These are phyloP conservation scores for Poecilus cupreus DNA, from an alignment of 2,888 invertebrate species.

Conservation along the genomic window DNA sequence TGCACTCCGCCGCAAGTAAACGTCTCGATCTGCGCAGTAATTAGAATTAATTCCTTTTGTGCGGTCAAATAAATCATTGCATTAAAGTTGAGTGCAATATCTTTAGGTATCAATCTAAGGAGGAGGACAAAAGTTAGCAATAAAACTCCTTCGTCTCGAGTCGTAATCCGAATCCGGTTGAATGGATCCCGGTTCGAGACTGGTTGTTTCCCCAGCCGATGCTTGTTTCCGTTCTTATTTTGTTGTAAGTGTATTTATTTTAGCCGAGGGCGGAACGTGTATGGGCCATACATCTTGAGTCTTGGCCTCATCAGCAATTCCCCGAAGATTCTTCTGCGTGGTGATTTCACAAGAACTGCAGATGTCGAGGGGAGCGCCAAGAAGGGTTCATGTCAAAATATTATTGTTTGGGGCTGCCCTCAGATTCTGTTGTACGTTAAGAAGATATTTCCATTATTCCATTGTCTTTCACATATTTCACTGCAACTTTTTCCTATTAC, in stretches of 20 bases:
- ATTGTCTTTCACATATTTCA: too few species aligned
- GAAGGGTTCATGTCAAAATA: background rate
- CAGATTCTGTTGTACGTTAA: background rate
- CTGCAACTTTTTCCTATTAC: too few species aligned
- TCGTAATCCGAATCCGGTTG: constrained; percentile 18
- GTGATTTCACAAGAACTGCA: constrained; percentile 3
- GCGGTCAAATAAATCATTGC: too few species aligned
- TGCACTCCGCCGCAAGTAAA: too few species aligned
- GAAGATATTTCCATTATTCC: too few species aligned
- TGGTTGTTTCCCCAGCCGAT: constrained; percentile 4
- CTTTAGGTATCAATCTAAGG: background rate
- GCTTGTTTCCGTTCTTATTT: constrained; percentile 44
- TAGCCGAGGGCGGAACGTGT: constrained; percentile 25
- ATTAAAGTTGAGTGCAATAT: too few species aligned
- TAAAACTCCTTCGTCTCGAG: constrained; percentile 4
- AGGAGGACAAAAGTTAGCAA: background rate
- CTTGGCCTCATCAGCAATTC: constrained; percentile 50
- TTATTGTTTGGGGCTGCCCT: background rate
- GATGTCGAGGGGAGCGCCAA: too few species aligned
- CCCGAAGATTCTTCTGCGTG: constrained; percentile 45
- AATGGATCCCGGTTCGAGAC: background rate
- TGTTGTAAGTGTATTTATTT: constrained; percentile 51
- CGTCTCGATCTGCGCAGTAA: too few species aligned
- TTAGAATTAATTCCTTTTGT: too few species aligned
- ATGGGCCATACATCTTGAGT: constrained; percentile 43